Percentiles rank a stretch among this genome's conserved stretches.
Conservation (phyloP, 1,140 invertebrate species). For the Drosophila nebulosa region DNA sequence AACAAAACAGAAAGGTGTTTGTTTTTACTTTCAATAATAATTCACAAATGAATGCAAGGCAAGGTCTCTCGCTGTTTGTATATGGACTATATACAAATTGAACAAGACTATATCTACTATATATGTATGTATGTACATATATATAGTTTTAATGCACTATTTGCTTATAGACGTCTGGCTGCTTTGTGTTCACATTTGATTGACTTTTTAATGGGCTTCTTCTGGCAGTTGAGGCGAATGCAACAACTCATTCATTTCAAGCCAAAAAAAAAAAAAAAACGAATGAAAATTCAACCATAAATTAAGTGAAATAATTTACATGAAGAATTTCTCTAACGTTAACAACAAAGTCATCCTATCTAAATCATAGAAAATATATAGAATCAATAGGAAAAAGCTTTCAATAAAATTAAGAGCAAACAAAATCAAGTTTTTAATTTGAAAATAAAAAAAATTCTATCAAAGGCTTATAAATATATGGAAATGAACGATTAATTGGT, state of each 20-base stretch:
- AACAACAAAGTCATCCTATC: background rate
- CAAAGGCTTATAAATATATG: too few relatives aligned
- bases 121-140: background rate
- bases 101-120: constrained; percentile 9
- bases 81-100: constrained; percentile 30
- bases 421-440: background rate
- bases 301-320: constrained; percentile 44
- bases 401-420: background rate
- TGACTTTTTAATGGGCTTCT: constrained; percentile 62
- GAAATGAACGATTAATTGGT: too few relatives aligned
- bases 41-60: background rate
- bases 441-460: too few relatives aligned
- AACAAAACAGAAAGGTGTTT: constrained; percentile 31
- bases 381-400: background rate
- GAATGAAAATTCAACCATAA: constrained; percentile 52
- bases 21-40: constrained; percentile 36
- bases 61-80: background rate
- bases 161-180: background rate
- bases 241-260: constrained; percentile 41
- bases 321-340: background rate
- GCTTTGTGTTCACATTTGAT: constrained; percentile 46
- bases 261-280: too few relatives aligned
- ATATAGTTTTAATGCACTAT: background rate
- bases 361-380: background rate
- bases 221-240: constrained; percentile 7